A percentile compares a stretch with the other conserved stretches of the same genome.
These are phyloP conservation scores for Sycobia sp. DNA, from an alignment of 1,140 invertebrate genomes.

Conservation along the genomic window DNA sequence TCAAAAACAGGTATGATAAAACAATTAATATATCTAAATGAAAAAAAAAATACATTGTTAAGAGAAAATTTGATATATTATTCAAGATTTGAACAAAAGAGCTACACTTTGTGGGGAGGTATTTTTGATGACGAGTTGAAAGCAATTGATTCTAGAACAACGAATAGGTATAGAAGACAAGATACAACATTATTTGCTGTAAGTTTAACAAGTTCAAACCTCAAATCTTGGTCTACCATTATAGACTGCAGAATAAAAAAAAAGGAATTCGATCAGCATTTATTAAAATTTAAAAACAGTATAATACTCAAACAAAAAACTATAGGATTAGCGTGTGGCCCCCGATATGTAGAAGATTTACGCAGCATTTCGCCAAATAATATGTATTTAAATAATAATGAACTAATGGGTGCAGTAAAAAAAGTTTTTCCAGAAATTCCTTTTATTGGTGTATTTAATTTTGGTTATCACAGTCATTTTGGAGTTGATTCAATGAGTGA, in stretches of 20 bases:
- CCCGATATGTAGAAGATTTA: conserved; percentile 6
- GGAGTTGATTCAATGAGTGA: conserved; percentile 8
- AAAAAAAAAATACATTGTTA: neutral
- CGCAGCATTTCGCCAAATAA: neutral
- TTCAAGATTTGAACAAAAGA: conserved; percentile 10
- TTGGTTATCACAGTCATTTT: conserved; percentile 14
- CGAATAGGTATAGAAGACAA: neutral
- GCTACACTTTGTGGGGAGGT: too few relatives aligned
- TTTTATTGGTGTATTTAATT: conserved; percentile 15
- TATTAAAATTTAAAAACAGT: neutral
- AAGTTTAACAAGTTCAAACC: neutral
- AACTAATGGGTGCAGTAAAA: conserved; percentile 3
- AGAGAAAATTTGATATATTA: neutral
- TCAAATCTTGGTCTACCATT: too few relatives aligned
- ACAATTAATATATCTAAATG: neutral
- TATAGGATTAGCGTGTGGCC: conserved; percentile 1
- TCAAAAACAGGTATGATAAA: conserved; percentile 1
- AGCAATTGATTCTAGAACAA: neutral
- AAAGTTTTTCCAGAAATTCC: too few relatives aligned
- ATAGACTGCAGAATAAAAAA: neutral
- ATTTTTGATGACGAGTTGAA: conserved; percentile 4
- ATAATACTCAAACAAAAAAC: neutral
- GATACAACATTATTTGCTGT: neutral
- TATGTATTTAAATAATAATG: neutral
- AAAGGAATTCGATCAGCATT: neutral